phyloP scores from a whole-genome alignment of 2,113 vertebrate species.

The Pluvianellus socialis region DNA sequence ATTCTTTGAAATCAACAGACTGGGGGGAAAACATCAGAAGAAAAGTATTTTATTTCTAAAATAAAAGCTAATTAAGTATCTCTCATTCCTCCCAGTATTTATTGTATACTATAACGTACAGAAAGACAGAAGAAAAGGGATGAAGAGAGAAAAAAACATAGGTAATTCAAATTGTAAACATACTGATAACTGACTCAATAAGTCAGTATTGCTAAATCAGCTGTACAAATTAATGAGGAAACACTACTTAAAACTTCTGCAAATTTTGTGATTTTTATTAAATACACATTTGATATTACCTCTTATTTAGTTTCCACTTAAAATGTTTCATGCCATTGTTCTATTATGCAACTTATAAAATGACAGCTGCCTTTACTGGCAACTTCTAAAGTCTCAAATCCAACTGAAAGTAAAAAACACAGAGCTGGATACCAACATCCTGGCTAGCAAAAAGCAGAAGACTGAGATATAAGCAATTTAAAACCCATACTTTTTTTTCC shows the following conservation, averaged over 20 bases:
- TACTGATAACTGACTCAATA: not conserved
- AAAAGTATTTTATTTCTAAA: not conserved
- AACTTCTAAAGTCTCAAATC: not conserved
- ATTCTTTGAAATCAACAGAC: not conserved
- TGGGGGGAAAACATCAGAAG: not conserved
- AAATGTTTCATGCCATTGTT: not conserved
- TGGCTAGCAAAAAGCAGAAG: not conserved
- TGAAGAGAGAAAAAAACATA: not conserved
- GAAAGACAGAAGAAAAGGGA: not conserved
- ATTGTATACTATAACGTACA: not conserved
- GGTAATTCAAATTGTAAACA: not conserved
- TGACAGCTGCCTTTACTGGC: not conserved
- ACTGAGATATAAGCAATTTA: not conserved
- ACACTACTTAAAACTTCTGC: not conserved
- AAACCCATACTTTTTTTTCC: fast-evolving
- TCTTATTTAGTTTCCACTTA: not conserved
- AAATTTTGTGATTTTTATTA: not conserved
- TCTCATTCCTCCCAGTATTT: not conserved
- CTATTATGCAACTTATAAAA: not conserved
- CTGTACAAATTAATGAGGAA: not conserved
- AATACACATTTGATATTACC: not conserved
- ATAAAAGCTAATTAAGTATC: not conserved
- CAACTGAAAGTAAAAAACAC: not conserved
- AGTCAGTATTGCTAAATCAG: not conserved
- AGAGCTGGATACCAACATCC: not conserved